Percentiles rank a stretch among this genome's conserved stretches.
Evolutionary conservation across 1,140 invertebrate genomes (phyloP).

Genomic region (Drosophila aff.): DNA sequence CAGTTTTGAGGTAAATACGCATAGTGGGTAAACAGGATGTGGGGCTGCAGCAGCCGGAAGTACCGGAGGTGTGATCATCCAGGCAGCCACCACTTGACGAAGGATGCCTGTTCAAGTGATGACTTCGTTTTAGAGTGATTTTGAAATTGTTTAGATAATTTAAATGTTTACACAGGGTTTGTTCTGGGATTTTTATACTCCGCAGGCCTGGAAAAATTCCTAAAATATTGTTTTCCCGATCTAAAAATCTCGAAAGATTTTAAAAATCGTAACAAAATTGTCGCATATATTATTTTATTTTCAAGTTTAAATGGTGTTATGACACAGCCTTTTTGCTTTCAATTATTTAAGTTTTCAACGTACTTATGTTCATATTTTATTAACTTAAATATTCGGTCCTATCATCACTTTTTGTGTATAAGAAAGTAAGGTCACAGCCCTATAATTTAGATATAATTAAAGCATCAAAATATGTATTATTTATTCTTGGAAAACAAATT

Average conservation of each 20-base stretch:
- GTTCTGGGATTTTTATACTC: not conserved
- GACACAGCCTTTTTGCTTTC: no score
- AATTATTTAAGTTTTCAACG: no score
- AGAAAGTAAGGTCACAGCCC: no score
- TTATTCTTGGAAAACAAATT: not conserved
- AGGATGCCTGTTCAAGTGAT: not conserved
- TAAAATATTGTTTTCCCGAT: not conserved
- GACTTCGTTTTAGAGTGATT: not conserved
- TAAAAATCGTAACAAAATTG: no score
- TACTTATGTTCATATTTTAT: no score
- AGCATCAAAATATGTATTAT: not conserved
- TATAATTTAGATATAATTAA: no score
- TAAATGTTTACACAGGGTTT: not conserved
- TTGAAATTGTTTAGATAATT: slow-evolving; percentile 22
- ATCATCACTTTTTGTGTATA: no score
- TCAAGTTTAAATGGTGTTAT: no score
- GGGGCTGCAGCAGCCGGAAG: slow-evolving; percentile 33
- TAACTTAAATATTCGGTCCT: no score
- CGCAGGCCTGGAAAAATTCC: not conserved
- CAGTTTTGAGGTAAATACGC: slow-evolving; percentile 22
- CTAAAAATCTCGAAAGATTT: no score
- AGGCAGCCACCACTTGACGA: slow-evolving; percentile 32
- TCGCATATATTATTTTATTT: no score
- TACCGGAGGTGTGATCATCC: slow-evolving; percentile 36
- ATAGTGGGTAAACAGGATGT: slow-evolving; percentile 45